A percentile compares a stretch with the other conserved stretches of the same genome.
Evolutionary conservation across 2,113 vertebrate genomes (phyloP).

Genomic region (Sorex araneus): DNA sequence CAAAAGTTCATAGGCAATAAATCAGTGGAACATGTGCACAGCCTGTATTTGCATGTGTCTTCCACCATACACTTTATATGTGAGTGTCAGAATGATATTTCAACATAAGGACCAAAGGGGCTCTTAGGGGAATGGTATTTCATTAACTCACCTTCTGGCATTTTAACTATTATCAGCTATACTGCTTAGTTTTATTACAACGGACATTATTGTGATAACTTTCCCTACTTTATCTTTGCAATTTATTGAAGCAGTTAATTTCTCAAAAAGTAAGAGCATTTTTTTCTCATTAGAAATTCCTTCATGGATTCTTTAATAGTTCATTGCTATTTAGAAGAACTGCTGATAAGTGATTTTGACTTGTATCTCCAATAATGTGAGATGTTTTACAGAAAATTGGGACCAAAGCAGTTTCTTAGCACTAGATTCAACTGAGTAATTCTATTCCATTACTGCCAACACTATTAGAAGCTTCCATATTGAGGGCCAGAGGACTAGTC

Average conservation of each 20-base stretch:
- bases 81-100: slow-evolving; percentile 75
- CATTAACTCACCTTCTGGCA: slow-evolving; percentile 83
- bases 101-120: slow-evolving; percentile 69
- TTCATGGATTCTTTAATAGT: slow-evolving; percentile 85
- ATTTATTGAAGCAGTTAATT: slow-evolving; percentile 91
- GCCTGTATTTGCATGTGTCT: slow-evolving; percentile 36
- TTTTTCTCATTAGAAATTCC: slow-evolving; percentile 87
- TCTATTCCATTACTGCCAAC: slow-evolving; percentile 55
- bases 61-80: slow-evolving; percentile 55
- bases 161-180: slow-evolving; percentile 85
- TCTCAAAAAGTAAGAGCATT: slow-evolving; percentile 86
- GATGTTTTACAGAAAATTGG: slow-evolving; percentile 84
- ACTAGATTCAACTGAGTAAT: slow-evolving; percentile 68
- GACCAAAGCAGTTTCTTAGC: slow-evolving; percentile 75
- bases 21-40: slow-evolving; percentile 30
- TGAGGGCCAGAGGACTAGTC: too few relatives aligned
- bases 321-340: slow-evolving; percentile 84
- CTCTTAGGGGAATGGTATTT: slow-evolving; percentile 74
- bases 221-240: slow-evolving; percentile 90
- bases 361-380: slow-evolving; percentile 80
- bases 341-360: slow-evolving; percentile 85
- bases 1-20: slow-evolving; percentile 57
- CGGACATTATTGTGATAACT: slow-evolving; percentile 90
- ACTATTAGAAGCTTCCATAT: slow-evolving; percentile 49
- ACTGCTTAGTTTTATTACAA: slow-evolving; percentile 84